Evolutionary conservation across 2,797 vertebrate genomes (phyloP).

Genomic region (Champsocephalus gunnari): DNA sequence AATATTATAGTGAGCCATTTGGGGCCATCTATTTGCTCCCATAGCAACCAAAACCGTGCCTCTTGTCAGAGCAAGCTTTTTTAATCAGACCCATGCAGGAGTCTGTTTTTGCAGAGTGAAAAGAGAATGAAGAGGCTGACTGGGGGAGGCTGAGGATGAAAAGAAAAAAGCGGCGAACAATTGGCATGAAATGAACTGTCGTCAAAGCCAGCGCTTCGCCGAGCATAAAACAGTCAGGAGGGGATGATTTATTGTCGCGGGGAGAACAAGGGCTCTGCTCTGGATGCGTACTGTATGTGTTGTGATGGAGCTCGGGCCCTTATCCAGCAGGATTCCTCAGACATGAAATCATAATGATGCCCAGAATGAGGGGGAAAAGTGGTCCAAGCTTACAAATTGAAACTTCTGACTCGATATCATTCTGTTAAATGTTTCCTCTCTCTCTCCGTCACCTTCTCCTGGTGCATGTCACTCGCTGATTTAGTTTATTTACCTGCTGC

Average conservation of each 20-base stretch:
- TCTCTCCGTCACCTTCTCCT: conserved; percentile 23
- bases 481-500: conserved; percentile 28
- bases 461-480: conserved; percentile 28
- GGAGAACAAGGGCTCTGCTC: conserved; percentile 55
- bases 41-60: conserved; percentile 28
- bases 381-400: conserved; percentile 38
- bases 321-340: conserved; percentile 37
- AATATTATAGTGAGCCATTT: conserved; percentile 21
- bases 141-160: conserved; percentile 4
- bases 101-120: conserved; percentile 55
- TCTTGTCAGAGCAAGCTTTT: conserved; percentile 55
- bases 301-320: conserved; percentile 49
- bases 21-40: conserved; percentile 34
- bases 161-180: conserved; percentile 52
- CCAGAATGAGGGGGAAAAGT: conserved; percentile 13
- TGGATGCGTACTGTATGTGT: conserved; percentile 63
- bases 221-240: conserved; percentile 72
- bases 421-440: conserved; percentile 11
- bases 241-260: conserved; percentile 72
- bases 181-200: conserved; percentile 80
- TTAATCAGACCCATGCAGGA: conserved; percentile 67
- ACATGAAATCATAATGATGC: conserved; percentile 47
- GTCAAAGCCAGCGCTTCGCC: conserved; percentile 64
- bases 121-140: conserved; percentile 39
- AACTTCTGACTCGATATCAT: conserved; percentile 27